Evolutionary conservation across 2,113 vertebrate species (phyloP).

Genomic region (Trichechus manatus): DNA sequence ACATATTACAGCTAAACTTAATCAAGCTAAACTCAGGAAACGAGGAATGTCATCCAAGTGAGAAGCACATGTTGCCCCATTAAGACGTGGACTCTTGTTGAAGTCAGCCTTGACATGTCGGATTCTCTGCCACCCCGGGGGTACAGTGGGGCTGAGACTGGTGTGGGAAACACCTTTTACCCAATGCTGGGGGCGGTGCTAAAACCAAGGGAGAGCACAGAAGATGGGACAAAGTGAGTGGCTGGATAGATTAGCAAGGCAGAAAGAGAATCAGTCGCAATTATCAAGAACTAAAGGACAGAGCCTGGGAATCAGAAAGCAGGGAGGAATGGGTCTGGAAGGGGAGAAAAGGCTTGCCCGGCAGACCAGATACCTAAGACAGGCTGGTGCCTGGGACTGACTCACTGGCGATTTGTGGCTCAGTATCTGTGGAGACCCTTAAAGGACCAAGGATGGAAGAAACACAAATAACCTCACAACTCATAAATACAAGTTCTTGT

Average conservation of each 20-base stretch:
- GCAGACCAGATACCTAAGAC: too few relatives aligned
- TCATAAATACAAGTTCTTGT: not conserved
- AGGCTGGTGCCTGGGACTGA: not conserved
- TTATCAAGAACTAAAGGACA: not conserved
- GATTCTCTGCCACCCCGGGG: not conserved
- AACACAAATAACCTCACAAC: not conserved
- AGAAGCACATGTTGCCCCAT: not conserved
- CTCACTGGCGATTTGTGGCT: not conserved
- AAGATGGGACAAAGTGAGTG: not conserved
- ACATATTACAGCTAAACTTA: not conserved
- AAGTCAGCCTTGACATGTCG: fast-evolving
- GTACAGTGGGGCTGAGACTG: not conserved
- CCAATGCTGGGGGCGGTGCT: not conserved
- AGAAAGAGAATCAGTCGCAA: not conserved
- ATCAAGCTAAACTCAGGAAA: not conserved
- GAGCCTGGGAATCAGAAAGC: not conserved
- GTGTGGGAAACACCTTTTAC: not conserved
- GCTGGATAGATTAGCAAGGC: not conserved
- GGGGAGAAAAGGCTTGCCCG: not conserved
- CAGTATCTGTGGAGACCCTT: not conserved
- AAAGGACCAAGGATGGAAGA: not conserved
- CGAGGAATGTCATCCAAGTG: too few relatives aligned
- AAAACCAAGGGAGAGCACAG: not conserved
- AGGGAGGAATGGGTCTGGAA: not conserved
- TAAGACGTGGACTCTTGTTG: not conserved